Percentiles rank a stretch among this genome's conserved stretches.
These are phyloP conservation scores for Cryptoprocta ferox DNA, from an alignment of 2,797 vertebrate species.

Conservation along the genomic window DNA sequence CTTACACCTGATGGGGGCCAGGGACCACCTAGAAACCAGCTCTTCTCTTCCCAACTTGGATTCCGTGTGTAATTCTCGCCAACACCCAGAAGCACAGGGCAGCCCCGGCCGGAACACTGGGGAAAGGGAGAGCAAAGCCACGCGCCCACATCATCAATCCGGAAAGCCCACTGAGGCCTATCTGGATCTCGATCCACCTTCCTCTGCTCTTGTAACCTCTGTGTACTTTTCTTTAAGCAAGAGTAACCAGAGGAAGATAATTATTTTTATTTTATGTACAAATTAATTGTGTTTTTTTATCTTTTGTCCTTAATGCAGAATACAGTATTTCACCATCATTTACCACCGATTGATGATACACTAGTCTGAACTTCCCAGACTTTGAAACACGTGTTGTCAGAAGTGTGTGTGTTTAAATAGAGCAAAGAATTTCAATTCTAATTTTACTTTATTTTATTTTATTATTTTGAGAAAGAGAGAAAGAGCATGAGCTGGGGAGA, in stretches of 20 bases:
- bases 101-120: no score
- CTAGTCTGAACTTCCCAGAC: not conserved
- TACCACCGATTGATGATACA: not conserved
- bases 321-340: not conserved
- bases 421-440: not conserved
- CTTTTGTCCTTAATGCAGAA: not conserved
- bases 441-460: no score
- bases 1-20: not conserved
- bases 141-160: rapidly evolving
- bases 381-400: not conserved
- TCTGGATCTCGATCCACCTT: no score
- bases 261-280: not conserved
- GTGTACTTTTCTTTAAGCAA: not conserved
- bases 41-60: not conserved
- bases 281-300: not conserved
- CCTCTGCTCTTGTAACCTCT: not conserved
- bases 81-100: not conserved
- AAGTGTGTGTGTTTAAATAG: not conserved
- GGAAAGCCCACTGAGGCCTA: not conserved
- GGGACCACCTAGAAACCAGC: not conserved
- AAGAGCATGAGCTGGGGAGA: no score
- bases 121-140: not conserved
- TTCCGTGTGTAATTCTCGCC: not conserved
- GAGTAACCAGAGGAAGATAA: not conserved
- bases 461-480: no score